Evolutionary conservation across 2,797 vertebrate species (phyloP), one percentile per base, ranked within the genome.

Genomic region (Pseudopleuronectes americanus): DNA sequence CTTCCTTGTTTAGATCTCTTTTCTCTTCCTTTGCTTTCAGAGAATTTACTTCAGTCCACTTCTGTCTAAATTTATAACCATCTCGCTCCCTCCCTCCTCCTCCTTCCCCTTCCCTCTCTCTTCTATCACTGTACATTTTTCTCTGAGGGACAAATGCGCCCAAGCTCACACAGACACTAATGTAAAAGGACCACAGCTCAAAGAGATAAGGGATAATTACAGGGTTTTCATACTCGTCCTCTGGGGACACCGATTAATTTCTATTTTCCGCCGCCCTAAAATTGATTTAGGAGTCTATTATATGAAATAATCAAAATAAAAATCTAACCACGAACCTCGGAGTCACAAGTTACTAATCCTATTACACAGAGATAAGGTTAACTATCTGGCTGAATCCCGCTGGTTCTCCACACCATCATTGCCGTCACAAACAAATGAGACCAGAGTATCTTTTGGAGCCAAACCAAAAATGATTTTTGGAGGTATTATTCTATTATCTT

Each of bases 181-280:
- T 19, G 14, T 16, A 19, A 45, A 8, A 45, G 43, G 43, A 45
- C 14, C 65, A n/a, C n/a, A 55, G 75, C 71, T 83, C 48, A 62
- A 10, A 62, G 45, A 77, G 71, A 83, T 70, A 78, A 70, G 56
- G 61, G 41, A 45, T 45, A 45, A 45, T 45, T 45, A 45, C 14
- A 65, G 60, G 58, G 19, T 51, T 64, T 77, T 64, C 31, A 52
- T 62, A 67, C 24, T 49, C 8, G 0, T 73, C 72, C 76, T 76
- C 69, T 6, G 55, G 59, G 62, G 78, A 75, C 6, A 43, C 54
- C 61, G 41, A 76, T 81, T 76, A 56, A 47, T 51, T 48, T 55
- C 45, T 56, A 6, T 62, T 9, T 41, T 31, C 43, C 21, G 19
- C 21, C 43, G 43, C 49, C 17, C 26, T 19, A 22, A 80, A 85